A percentile compares a stretch with the other conserved stretches of the same genome.
Evolutionary conservation across 2,113 vertebrate species (phyloP).

Genomic region (Geothlypis trichas): DNA sequence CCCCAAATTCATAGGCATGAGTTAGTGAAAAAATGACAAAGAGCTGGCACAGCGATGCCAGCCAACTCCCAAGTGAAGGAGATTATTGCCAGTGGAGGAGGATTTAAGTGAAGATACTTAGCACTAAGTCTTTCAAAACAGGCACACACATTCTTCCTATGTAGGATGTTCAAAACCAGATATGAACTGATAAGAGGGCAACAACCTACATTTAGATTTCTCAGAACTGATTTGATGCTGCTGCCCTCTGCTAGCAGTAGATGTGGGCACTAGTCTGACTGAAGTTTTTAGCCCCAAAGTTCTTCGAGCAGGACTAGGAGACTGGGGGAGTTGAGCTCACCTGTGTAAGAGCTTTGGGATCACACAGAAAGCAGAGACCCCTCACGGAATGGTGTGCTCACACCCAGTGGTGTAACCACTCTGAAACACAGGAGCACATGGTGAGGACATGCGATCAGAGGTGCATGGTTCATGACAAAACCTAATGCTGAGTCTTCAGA

Average conservation of each 20-base stretch:
- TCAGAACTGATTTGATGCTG: neutral
- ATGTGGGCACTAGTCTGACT: neutral
- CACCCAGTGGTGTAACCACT: neutral
- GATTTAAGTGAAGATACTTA: neutral
- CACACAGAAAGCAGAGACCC: neutral
- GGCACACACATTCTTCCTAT: neutral
- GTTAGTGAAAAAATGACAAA: neutral
- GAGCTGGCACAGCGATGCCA: neutral
- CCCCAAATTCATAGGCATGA: neutral
- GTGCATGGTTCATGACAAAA: neutral
- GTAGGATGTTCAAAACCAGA: neutral
- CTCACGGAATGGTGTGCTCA: neutral
- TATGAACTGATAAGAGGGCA: neutral
- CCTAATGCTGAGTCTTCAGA: neutral
- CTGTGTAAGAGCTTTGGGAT: neutral
- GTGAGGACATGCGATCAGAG: rapidly evolving
- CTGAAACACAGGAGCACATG: neutral
- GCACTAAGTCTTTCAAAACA: neutral
- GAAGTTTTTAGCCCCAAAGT: neutral
- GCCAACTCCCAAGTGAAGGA: neutral
- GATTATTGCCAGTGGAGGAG: neutral
- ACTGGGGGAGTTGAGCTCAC: rapidly evolving
- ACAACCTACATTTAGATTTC: neutral
- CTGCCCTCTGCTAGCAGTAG: rapidly evolving
- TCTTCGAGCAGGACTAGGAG: neutral